Percentiles rank a stretch among this genome's conserved stretches.
phyloP scores from a whole-genome alignment of 2,888 invertebrate species.

The Tenthredo livida region DNA sequence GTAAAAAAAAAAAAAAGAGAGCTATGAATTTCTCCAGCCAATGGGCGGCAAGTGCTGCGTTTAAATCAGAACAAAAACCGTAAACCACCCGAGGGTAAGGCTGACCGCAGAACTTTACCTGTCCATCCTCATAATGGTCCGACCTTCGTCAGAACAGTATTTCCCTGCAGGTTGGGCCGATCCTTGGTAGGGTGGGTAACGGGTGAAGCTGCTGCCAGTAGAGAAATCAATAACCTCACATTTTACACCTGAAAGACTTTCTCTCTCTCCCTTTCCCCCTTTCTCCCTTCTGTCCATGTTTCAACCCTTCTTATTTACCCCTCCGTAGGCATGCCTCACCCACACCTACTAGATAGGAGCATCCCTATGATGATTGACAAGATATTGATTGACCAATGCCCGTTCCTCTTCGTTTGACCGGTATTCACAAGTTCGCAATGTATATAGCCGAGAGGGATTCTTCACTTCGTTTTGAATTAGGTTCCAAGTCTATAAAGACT shows the following conservation, averaged over 20 bases:
- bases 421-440: not conserved
- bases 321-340: not conserved
- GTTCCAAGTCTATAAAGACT: not conserved
- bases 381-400: slow-evolving; percentile 1
- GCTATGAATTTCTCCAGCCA: slow-evolving; percentile 13
- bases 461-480: slow-evolving; percentile 8
- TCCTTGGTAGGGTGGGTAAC: slow-evolving; percentile 34
- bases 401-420: not conserved
- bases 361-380: not conserved
- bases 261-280: not conserved
- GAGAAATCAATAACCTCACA: slow-evolving; percentile 50
- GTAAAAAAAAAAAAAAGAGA: not conserved
- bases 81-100: slow-evolving; percentile 7
- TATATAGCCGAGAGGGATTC: not conserved
- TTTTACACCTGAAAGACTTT: slow-evolving; percentile 44
- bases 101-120: slow-evolving; percentile 18
- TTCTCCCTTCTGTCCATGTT: not conserved
- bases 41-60: not conserved
- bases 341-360: not conserved
- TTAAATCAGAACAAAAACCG: slow-evolving; percentile 29
- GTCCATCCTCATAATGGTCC: slow-evolving; percentile 35
- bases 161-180: slow-evolving; percentile 44
- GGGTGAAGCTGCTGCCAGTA: slow-evolving; percentile 45
- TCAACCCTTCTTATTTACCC: not conserved
- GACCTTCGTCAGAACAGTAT: slow-evolving; percentile 28